Base-by-base conservation (phyloP, 2,797 vertebrate species). In the Lycodopsis pacificus region DNA sequence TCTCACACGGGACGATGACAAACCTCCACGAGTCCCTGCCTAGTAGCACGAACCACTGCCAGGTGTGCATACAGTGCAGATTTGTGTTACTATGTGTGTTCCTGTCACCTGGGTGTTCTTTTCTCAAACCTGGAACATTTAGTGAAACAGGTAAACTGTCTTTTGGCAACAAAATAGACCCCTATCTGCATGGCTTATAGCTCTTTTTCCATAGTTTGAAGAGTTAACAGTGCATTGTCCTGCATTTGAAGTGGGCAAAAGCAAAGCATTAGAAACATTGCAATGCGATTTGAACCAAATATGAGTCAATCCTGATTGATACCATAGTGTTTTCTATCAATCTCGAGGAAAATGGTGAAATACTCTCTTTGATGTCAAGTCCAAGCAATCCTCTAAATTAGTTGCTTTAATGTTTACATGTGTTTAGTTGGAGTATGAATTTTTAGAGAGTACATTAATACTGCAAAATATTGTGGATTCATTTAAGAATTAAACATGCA, bases 1-100 rank as follows among this genome's bases (percentile, higher is more conserved):
- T 74, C 79, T 67, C 71, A 82, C 86, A 68, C 14, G 65, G 78
- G 81, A 86, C 25, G 32, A 79, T 83, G 89, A 93, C 89, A 92
- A 92, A 92, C 86, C 71, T 88, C 49, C 62, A 63, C 2, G 34
- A 79, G 73, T 85, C 90, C 82, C 89, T 27, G 74, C 77, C 84
- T 88, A 15, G 67, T 32, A 57, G 70, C 19, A 27, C 25, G 17
- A 61, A 76, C 48, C 68, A 20, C 54, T 69, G 75, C 82, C 80
- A 89, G 76, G 84, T 86, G 79, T 74, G 49, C 44, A 30, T 57
- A 22, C 3, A 22, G 20, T 53, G 51, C 15, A 3, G 14, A 70
- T 62, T 51, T 59, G 51, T 61, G 20, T 17, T 11, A 7, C 5
- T 64, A 44, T 48, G 59, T 57, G 9, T 40, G 15, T 36, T 17